phyloP scores from a whole-genome alignment of 2,113 vertebrate species.

The Bujurquina vittata region DNA sequence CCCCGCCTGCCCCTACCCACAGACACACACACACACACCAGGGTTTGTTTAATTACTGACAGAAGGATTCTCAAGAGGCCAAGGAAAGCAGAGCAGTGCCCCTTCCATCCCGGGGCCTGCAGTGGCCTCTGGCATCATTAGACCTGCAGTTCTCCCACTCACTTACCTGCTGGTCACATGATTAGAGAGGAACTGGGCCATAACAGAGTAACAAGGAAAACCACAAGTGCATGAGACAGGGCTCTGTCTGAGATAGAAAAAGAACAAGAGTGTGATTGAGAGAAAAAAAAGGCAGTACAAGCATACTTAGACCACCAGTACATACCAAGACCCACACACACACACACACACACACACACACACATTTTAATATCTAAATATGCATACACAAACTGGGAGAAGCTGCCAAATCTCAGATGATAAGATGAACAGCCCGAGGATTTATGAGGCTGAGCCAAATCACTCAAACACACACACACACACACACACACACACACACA shows the following conservation, averaged over 20 bases:
- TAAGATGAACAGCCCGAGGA: conserved; percentile 64
- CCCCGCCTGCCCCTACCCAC: conserved; percentile 52
- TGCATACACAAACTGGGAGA: conserved; percentile 46
- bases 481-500: background rate
- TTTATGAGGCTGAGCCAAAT: conserved; percentile 47
- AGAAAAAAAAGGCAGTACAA: background rate
- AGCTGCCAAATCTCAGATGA: conserved; percentile 60
- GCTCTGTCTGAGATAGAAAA: background rate
- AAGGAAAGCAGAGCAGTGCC: conserved; percentile 43
- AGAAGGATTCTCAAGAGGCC: conserved; percentile 44
- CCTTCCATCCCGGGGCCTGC: conserved; percentile 52
- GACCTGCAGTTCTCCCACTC: conserved; percentile 63
- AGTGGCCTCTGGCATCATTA: conserved; percentile 45
- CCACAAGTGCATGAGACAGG: conserved; percentile 12
- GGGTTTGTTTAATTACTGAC: conserved; percentile 67
- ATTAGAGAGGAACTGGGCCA: conserved; percentile 71
- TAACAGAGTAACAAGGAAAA: conserved; percentile 32
- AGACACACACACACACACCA: conserved; percentile 57
- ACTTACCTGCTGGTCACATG: conserved; percentile 71
- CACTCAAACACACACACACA: conserved; percentile 41
- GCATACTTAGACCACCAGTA: conserved; percentile 39
- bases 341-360: conserved; percentile 8
- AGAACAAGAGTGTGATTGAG: background rate
- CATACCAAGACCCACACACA: conserved; percentile 4
- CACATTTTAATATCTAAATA: conserved; percentile 49